phyloP scores from a whole-genome alignment of 2,888 invertebrate species.

The Phragmatobia fuliginosa region DNA sequence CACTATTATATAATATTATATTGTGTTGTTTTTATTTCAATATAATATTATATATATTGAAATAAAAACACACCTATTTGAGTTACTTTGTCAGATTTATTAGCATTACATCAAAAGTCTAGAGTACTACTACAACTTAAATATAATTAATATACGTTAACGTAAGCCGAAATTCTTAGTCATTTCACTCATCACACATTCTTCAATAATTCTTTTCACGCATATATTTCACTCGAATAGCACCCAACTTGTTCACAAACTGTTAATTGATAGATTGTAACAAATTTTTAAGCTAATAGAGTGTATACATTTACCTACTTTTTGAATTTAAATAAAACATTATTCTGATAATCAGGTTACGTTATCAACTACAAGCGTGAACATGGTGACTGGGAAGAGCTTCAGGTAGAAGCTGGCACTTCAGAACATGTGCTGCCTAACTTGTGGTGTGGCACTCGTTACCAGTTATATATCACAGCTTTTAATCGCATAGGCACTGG shows the following conservation, averaged over 20 bases:
- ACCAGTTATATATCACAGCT: conserved; percentile 96
- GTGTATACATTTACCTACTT: too few species aligned
- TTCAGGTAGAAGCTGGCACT: conserved; percentile 93
- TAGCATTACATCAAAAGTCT: too few species aligned
- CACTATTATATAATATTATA: too few species aligned
- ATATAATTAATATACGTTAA: too few species aligned
- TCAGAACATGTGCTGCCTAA: conserved; percentile 93
- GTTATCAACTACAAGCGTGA: conserved; percentile 96
- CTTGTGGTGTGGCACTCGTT: conserved; percentile 95
- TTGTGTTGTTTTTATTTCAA: too few species aligned
- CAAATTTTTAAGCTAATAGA: too few species aligned
- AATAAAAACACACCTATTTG: too few species aligned
- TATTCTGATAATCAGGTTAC: conserved; percentile 86
- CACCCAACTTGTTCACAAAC: too few species aligned
- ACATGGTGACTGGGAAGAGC: conserved; percentile 96
- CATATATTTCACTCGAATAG: neutral
- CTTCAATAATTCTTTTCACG: neutral
- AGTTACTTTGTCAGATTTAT: too few species aligned
- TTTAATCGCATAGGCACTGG: conserved; percentile 96
- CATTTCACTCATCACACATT: neutral
- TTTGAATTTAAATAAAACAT: neutral
- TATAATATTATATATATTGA: too few species aligned
- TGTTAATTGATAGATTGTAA: too few species aligned
- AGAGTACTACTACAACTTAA: too few species aligned
- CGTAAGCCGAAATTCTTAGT: neutral